These are phyloP conservation scores for Mobula birostris DNA, from an alignment of 2,113 vertebrate genomes.

Conservation along the genomic window DNA sequence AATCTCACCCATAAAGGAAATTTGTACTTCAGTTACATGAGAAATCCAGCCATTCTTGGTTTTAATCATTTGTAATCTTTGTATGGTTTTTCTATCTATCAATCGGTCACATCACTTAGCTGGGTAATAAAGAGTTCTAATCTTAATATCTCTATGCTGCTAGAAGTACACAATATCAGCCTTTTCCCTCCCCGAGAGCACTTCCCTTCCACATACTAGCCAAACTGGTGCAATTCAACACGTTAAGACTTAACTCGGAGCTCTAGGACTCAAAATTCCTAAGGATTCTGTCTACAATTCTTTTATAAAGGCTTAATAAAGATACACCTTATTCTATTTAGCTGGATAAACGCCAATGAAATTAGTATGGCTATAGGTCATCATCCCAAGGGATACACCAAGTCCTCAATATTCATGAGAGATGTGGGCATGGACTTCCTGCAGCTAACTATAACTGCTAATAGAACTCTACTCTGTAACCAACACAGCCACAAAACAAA, in stretches of 20 bases:
- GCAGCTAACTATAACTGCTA: too few species aligned
- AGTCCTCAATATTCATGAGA: too few species aligned
- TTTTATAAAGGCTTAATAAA: not conserved
- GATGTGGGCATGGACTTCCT: too few species aligned
- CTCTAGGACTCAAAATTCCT: not conserved
- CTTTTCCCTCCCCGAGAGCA: not conserved
- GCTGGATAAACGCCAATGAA: not conserved
- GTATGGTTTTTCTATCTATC: not conserved
- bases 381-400: not conserved
- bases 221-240: not conserved
- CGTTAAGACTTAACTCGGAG: not conserved
- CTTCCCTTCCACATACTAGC: not conserved
- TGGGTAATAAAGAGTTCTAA: not conserved
- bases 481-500: too few species aligned
- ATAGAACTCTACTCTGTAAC: too few species aligned
- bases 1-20: too few species aligned
- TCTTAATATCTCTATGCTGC: not conserved
- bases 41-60: not conserved
- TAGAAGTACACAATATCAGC: not conserved
- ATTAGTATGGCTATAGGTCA: not conserved
- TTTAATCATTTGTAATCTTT: not conserved
- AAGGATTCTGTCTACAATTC: not conserved
- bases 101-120: too few species aligned
- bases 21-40: not conserved
- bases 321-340: not conserved